A percentile compares a stretch with the other conserved stretches of the same genome.
Conservation (phyloP, 1,140 invertebrate species). For the Drosophila sucinea region DNA sequence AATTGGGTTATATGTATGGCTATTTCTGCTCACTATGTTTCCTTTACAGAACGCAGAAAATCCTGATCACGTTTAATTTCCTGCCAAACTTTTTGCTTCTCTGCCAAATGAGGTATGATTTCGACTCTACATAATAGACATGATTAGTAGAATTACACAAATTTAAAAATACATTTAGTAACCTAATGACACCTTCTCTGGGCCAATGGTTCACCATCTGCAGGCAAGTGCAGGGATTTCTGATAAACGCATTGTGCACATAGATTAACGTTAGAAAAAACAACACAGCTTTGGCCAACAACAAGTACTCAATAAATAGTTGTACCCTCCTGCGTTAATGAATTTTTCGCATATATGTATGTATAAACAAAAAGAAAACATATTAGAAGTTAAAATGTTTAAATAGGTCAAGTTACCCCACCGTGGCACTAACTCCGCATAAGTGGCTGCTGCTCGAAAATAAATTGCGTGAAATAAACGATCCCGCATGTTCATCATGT, state of each 20-base stretch:
- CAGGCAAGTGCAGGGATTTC: conserved; percentile 96
- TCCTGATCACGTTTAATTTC: conserved; percentile 83
- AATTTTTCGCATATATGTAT: neutral
- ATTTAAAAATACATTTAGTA: neutral
- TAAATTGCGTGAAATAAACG: conserved; percentile 98
- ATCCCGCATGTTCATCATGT: conserved; percentile 93
- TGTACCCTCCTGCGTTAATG: conserved; percentile 87
- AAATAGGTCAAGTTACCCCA: conserved; percentile 21
- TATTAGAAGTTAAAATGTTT: neutral
- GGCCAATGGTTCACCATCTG: conserved; percentile 97
- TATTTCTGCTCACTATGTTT: conserved; percentile 60
- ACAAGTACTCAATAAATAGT: conserved; percentile 94
- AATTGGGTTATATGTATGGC: neutral
- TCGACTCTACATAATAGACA: conserved; percentile 87
- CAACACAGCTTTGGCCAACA: conserved; percentile 94
- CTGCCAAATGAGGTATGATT: conserved; percentile 93
- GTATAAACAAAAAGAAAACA: neutral
- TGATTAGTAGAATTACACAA: neutral
- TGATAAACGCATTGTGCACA: conserved; percentile 97
- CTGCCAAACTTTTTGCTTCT: conserved; percentile 91
- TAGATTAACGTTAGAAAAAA: conserved; percentile 97
- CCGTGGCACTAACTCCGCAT: conserved; percentile 93
- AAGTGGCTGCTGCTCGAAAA: conserved; percentile 94
- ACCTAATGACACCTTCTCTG: conserved; percentile 94
- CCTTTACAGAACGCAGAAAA: conserved; percentile 57